A percentile compares a stretch with the other conserved stretches of the same genome.
Conservation (phyloP, 2,888 invertebrate species). For the Apoderus coryli region DNA sequence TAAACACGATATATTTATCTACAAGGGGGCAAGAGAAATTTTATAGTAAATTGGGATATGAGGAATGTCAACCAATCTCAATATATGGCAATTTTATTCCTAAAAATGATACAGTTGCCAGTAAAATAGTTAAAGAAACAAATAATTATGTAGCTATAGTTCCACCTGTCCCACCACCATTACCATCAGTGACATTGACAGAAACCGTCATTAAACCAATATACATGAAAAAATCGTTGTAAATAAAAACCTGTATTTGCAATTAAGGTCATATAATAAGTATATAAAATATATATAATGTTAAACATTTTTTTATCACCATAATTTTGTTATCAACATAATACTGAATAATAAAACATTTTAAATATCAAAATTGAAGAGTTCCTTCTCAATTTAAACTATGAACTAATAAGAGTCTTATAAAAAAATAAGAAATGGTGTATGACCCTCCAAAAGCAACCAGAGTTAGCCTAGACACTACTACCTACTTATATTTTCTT, state of each 20-base stretch:
- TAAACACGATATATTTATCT: conserved; percentile 42
- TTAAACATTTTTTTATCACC: no score
- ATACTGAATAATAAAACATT: no score
- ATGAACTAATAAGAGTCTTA: no score
- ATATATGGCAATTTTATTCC: conserved; percentile 42
- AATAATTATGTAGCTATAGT: conserved; percentile 1
- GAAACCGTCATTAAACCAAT: conserved; percentile 9
- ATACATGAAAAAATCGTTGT: conserved; percentile 15
- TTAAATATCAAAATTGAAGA: no score
- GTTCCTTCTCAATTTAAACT: no score
- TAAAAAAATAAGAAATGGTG: no score
- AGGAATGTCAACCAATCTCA: conserved; percentile 50
- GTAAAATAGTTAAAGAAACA: not conserved
- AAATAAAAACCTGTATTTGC: not conserved
- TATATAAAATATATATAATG: conserved; percentile 3
- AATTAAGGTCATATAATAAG: no score
- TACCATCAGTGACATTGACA: conserved; percentile 10
- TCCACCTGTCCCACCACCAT: conserved; percentile 12
- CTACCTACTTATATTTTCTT: no score
- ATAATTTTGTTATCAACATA: no score
- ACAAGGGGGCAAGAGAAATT: conserved; percentile 56
- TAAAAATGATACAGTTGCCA: conserved; percentile 9
- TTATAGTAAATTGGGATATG: conserved; percentile 60
- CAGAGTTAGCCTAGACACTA: no score
- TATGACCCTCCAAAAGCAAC: no score